Evolutionary conservation across 1,140 invertebrate genomes (phyloP).

Genomic region (Lasaia peninsularis): DNA sequence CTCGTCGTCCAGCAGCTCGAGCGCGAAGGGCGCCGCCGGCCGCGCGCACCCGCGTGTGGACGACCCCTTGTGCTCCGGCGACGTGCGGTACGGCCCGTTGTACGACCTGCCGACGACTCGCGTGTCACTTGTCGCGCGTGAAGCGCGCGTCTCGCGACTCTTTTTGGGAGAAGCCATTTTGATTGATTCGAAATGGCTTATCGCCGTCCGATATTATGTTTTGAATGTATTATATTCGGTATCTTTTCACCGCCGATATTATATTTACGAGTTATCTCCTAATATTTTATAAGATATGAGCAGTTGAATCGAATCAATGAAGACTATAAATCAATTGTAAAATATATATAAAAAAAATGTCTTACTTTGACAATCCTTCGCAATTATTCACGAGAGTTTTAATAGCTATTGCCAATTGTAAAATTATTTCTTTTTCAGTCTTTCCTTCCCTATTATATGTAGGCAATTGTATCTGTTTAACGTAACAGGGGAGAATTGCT

Average conservation of each 20-base stretch:
- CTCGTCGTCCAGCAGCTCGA: constrained; percentile 82
- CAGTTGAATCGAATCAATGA: too few relatives aligned
- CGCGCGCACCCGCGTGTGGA: constrained; percentile 80
- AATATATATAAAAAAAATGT: constrained; percentile 9
- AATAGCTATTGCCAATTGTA: constrained; percentile 95
- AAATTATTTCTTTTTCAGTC: constrained; percentile 95
- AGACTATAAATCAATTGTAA: neutral
- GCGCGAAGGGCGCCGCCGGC: constrained; percentile 74
- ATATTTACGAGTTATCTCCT: too few relatives aligned
- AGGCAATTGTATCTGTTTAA: constrained; percentile 94
- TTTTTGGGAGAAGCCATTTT: too few relatives aligned
- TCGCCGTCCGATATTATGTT: too few relatives aligned
- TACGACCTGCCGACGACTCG: too few relatives aligned
- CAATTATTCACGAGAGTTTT: constrained; percentile 97
- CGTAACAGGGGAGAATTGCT: constrained; percentile 95
- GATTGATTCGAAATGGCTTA: too few relatives aligned
- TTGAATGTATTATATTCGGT: too few relatives aligned
- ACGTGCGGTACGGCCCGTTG: constrained; percentile 92
- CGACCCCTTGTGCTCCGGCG: constrained; percentile 91
- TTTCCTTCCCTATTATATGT: constrained; percentile 93
- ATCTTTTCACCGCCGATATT: too few relatives aligned
- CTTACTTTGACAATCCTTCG: constrained; percentile 95
- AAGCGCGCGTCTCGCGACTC: too few relatives aligned
- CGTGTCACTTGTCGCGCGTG: too few relatives aligned
- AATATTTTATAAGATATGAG: too few relatives aligned